Evolutionary conservation across 2,888 invertebrate species (phyloP).

Genomic region (Meteorus cinctellus): DNA sequence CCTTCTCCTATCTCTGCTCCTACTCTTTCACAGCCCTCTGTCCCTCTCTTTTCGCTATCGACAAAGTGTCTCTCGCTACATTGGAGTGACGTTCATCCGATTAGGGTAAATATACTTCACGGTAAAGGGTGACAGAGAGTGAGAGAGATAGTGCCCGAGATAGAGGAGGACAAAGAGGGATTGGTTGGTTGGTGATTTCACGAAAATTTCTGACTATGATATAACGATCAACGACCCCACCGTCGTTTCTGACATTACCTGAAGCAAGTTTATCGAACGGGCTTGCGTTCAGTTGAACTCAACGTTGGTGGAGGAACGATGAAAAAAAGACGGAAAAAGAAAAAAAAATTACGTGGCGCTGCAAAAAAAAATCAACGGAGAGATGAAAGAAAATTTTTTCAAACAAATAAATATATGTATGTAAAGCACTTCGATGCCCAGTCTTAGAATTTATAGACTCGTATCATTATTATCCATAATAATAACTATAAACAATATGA

Average conservation of each 20-base stretch:
- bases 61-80: constrained; percentile 32
- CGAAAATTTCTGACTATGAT: constrained; percentile 4
- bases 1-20: background rate
- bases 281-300: background rate
- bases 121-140: constrained; percentile 53
- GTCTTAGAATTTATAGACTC: constrained; percentile 12
- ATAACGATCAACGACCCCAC: constrained; percentile 34
- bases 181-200: constrained; percentile 4
- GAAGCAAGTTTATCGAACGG: background rate
- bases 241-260: constrained; percentile 27
- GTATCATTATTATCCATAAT: constrained; percentile 1
- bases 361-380: background rate
- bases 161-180: background rate
- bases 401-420: constrained; percentile 2
- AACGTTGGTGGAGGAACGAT: background rate
- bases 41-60: constrained; percentile 34
- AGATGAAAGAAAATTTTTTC: background rate
- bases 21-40: background rate
- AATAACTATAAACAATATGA: background rate
- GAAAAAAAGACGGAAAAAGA: background rate
- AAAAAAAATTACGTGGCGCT: background rate
- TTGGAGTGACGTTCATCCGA: constrained; percentile 46
- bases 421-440: background rate
- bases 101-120: constrained; percentile 49
- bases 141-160: background rate